Conservation (phyloP, 2,888 invertebrate genomes). For the Heliconius charithonia region DNA sequence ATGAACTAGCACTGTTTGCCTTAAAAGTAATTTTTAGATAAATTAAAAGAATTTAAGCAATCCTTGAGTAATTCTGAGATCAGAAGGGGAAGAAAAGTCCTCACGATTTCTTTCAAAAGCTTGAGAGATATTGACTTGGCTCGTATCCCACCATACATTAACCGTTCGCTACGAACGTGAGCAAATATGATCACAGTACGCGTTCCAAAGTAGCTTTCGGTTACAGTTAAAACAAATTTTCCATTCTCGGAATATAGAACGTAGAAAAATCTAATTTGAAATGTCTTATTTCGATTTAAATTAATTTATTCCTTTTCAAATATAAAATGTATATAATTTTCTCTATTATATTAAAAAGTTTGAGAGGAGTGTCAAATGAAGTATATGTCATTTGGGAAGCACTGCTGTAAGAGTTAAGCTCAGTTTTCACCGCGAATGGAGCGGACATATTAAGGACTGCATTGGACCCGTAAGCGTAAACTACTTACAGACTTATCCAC, state of each 20-base stretch:
- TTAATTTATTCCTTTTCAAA: neutral
- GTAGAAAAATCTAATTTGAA: neutral
- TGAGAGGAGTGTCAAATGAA: neutral
- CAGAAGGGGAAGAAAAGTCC: slow-evolving; percentile 42
- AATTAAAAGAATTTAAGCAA: neutral
- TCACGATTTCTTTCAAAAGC: slow-evolving; percentile 51
- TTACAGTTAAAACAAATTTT: slow-evolving; percentile 36
- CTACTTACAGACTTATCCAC: too few relatives aligned
- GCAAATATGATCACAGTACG: slow-evolving; percentile 46
- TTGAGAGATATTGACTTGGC: slow-evolving; percentile 48
- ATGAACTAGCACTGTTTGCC: too few relatives aligned
- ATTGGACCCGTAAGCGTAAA: too few relatives aligned
- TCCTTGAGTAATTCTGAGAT: neutral
- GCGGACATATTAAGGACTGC: too few relatives aligned
- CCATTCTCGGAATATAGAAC: slow-evolving; percentile 21
- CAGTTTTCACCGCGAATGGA: too few relatives aligned
- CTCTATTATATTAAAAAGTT: neutral
- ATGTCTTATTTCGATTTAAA: neutral
- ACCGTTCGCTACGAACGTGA: slow-evolving; percentile 46
- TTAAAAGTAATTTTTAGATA: neutral
- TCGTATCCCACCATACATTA: slow-evolving; percentile 51
- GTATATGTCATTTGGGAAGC: too few relatives aligned
- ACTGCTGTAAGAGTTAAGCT: neutral
- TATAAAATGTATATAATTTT: neutral
- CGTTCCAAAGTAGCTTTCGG: slow-evolving; percentile 39